Conservation (phyloP, 2,113 vertebrate genomes). For the Saguinus midas region DNA sequence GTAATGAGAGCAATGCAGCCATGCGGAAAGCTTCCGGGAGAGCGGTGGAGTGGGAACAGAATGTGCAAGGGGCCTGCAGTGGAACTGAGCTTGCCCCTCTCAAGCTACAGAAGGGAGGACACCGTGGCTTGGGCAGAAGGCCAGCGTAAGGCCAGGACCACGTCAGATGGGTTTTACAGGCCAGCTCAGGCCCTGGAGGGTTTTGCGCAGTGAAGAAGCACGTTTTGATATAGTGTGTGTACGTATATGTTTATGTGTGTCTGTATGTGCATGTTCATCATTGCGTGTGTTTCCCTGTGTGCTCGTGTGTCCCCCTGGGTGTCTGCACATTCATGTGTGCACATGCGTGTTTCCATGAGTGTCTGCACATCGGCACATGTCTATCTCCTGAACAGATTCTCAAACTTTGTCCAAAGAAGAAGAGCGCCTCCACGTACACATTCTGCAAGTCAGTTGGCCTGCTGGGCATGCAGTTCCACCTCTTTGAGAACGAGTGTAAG, state of each 20-base stretch:
- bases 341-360: fast-evolving
- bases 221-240: background rate
- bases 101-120: background rate
- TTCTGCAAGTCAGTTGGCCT: slow-evolving; percentile 97
- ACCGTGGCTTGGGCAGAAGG: background rate
- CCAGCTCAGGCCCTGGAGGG: background rate
- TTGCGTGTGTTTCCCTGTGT: background rate
- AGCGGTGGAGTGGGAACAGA: background rate
- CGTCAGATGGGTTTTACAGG: background rate
- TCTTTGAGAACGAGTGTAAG: slow-evolving; percentile 98
- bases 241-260: background rate
- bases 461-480: slow-evolving; percentile 97
- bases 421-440: slow-evolving; percentile 95
- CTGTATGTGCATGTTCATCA: background rate
- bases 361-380: fast-evolving
- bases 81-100: background rate
- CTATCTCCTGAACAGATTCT: slow-evolving; percentile 87
- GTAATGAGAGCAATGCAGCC: background rate
- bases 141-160: background rate
- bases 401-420: slow-evolving; percentile 98
- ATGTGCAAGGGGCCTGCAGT: background rate
- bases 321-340: fast-evolving
- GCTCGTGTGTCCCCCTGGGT: background rate
- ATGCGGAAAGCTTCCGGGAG: background rate
- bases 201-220: background rate